Evolutionary conservation across 2,113 vertebrate species (phyloP), one percentile per base, ranked within the genome.

Genomic region (Rynchops niger): DNA sequence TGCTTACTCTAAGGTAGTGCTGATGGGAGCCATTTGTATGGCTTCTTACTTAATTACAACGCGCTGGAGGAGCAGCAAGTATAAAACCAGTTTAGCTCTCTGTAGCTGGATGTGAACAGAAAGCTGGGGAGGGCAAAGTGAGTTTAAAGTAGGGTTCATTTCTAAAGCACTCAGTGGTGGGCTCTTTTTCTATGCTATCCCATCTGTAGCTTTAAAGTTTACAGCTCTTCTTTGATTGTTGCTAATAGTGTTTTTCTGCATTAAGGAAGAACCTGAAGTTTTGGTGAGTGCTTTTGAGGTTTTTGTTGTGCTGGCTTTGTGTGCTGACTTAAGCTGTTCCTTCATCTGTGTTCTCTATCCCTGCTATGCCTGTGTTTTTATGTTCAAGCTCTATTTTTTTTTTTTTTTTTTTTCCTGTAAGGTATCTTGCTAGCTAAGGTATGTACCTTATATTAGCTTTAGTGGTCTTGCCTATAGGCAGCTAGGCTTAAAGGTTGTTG

Each of bases 61-160:
- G 55, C 32, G 2, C 23, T 32, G 47, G 27, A 36, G 15, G 8
- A 40, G 30, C 42, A 8, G 5, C 3, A 26, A 43, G 50, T 89
- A 89, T 3, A 96, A 93, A 86, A 80, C 1, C 1, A 27, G 55
- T 38, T 38, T 17, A 19, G 29, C 1, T 14, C 5, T 0, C 0
- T 10, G 0, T 17, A 3, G 6, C 3, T 40, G 16, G 5, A 8
- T 11, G 5, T 49, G 3, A 25, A 3, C 6, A 5, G 15, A 19
- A 25, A 38, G 5, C 2, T 30, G 29, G 5, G 6, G 45, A 12
- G 13, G 1, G 0, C 1, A 8, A 3, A 10, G 0, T 0, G 4
- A 26, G 2, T 5, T 4, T 18, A 5, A 25, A 18, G 22, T 0
- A 11, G 20, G 12, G 4, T 3, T n/a, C 0, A 0, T 11, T 49